phyloP scores from a whole-genome alignment of 2,113 vertebrate species.

The Tyrannus savana region DNA sequence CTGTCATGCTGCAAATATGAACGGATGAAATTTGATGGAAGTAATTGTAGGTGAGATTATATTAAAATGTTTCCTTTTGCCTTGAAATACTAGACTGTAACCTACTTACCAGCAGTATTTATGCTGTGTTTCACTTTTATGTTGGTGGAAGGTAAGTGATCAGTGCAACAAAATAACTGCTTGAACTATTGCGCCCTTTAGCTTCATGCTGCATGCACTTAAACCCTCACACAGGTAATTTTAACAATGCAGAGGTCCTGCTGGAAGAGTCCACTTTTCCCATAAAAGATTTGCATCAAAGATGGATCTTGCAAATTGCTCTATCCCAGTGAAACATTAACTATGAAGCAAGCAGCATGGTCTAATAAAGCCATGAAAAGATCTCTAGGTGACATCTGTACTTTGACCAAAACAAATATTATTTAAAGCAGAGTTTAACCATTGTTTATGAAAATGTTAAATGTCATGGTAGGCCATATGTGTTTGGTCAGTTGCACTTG shows the following conservation, averaged over 20 bases:
- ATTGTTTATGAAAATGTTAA: not conserved
- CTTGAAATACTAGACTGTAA: not conserved
- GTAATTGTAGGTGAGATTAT: not conserved
- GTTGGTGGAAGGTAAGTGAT: not conserved
- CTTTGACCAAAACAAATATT: conserved; percentile 25
- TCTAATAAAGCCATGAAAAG: not conserved
- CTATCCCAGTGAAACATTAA: conserved; percentile 28
- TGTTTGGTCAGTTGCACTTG: not conserved
- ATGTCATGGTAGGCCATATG: not conserved
- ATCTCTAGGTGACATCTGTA: not conserved
- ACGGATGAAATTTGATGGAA: not conserved
- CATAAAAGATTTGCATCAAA: not conserved
- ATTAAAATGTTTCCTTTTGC: not conserved
- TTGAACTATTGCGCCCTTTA: not conserved
- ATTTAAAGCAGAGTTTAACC: not conserved
- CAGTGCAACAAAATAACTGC: not conserved
- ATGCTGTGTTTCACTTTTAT: not conserved
- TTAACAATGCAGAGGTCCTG: not conserved
- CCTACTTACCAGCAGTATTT: not conserved
- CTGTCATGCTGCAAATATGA: not conserved
- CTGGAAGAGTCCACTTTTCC: not conserved
- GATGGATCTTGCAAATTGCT: not conserved
- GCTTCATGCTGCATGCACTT: not conserved
- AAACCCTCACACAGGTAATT: not conserved
- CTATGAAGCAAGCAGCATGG: not conserved